phyloP scores from a whole-genome alignment of 2,888 invertebrate genomes.

The Cotesia congregata region DNA sequence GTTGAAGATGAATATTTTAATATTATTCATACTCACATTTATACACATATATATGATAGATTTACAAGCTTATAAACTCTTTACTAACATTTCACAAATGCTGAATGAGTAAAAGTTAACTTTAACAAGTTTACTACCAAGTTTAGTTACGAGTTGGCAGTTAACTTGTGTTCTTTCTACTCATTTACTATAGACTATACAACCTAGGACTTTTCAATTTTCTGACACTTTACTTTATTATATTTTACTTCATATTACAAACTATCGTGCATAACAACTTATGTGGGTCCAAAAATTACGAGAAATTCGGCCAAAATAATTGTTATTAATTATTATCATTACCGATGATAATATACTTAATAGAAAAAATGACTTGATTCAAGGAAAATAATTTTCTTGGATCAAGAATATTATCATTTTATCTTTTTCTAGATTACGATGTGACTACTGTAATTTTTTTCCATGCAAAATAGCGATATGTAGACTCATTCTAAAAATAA shows the following conservation, averaged over 20 bases:
- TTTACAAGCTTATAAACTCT: background rate
- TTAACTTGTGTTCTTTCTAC: background rate
- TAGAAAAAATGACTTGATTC: too few relatives aligned
- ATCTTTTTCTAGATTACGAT: too few relatives aligned
- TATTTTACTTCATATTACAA: background rate
- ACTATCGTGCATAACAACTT: too few relatives aligned
- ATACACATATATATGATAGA: background rate
- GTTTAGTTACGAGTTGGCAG: background rate
- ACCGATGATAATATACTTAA: too few relatives aligned
- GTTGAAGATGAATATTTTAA: background rate
- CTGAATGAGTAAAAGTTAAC: background rate
- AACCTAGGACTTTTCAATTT: background rate
- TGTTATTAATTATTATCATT: too few relatives aligned
- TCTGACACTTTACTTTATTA: background rate
- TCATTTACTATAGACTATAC: background rate
- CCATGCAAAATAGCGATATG: too few relatives aligned
- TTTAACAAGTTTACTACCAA: background rate
- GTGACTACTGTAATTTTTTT: too few relatives aligned
- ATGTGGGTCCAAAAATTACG: too few relatives aligned
- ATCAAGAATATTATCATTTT: too few relatives aligned
- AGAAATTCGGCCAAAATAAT: too few relatives aligned
- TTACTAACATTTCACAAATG: background rate
- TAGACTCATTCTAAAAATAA: too few relatives aligned
- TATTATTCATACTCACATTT: background rate
- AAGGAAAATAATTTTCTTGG: too few relatives aligned